Conservation (phyloP, 2,888 invertebrate species). For the Charanyca ferruginea region DNA sequence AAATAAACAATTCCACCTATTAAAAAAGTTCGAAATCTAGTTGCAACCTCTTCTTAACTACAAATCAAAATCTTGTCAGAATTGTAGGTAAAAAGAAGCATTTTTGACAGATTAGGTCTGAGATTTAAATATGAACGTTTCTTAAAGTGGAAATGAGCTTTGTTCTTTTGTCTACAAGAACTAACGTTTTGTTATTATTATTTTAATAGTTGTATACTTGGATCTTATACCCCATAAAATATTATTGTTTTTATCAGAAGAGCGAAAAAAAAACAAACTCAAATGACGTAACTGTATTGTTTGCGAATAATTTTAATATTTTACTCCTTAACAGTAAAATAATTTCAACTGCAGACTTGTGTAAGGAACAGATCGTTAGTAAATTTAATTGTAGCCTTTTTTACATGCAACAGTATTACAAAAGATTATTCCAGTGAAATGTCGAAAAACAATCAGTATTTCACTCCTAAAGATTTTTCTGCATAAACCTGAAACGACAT, state of each 20-base stretch:
- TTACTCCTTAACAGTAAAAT: not conserved
- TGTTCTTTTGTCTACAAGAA: not conserved
- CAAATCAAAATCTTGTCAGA: too few relatives aligned
- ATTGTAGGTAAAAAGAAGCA: too few relatives aligned
- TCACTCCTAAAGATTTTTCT: constrained; percentile 39
- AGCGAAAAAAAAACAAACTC: not conserved
- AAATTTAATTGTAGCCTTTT: not conserved
- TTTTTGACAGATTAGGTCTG: too few relatives aligned
- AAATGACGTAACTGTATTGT: not conserved
- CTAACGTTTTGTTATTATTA: too few relatives aligned
- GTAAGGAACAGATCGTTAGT: constrained; percentile 23
- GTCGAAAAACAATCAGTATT: constrained; percentile 35
- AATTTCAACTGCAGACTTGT: constrained; percentile 39
- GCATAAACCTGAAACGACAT: constrained; percentile 47
- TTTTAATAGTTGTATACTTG: not conserved
- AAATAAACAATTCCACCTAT: too few relatives aligned
- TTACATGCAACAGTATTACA: constrained; percentile 1
- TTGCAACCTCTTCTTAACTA: too few relatives aligned
- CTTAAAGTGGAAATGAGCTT: not conserved
- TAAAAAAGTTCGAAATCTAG: too few relatives aligned
- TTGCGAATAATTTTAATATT: not conserved
- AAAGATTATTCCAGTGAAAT: constrained; percentile 2
- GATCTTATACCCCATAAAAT: not conserved
- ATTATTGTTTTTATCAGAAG: not conserved
- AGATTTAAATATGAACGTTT: too few relatives aligned